These are phyloP conservation scores for Elanoides forficatus DNA, from an alignment of 2,113 vertebrate species.

Conservation along the genomic window DNA sequence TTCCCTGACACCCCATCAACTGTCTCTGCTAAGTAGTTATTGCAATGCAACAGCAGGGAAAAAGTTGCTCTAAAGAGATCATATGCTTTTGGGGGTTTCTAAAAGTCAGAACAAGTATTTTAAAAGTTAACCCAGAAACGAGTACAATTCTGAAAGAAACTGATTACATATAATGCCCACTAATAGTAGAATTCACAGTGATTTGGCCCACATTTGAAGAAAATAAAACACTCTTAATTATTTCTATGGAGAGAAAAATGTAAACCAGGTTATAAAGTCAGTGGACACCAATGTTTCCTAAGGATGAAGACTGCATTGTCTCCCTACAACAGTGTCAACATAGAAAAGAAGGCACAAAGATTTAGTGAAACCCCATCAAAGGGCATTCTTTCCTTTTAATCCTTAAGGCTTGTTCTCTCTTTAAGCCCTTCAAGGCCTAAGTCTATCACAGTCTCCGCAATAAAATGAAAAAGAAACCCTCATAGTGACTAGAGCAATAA, in stretches of 20 bases:
- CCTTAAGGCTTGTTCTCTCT: neutral
- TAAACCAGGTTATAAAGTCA: neutral
- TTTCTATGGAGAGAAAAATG: neutral
- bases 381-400: neutral
- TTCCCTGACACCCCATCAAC: neutral
- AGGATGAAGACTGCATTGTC: neutral
- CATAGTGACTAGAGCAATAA: neutral
- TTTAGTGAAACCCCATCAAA: neutral
- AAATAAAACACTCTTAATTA: neutral
- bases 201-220: neutral
- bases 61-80: neutral
- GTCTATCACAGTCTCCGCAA: neutral
- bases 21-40: neutral
- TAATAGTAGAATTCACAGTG: neutral
- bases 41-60: neutral
- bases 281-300: neutral
- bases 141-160: neutral
- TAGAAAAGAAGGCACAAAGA: neutral
- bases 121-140: neutral
- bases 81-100: neutral
- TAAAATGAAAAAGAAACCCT: neutral
- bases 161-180: neutral
- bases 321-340: neutral
- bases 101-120: neutral
- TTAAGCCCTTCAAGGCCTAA: neutral